These are phyloP conservation scores for Drosophila leonis DNA, from an alignment of 2,888 invertebrate genomes.

Conservation along the genomic window DNA sequence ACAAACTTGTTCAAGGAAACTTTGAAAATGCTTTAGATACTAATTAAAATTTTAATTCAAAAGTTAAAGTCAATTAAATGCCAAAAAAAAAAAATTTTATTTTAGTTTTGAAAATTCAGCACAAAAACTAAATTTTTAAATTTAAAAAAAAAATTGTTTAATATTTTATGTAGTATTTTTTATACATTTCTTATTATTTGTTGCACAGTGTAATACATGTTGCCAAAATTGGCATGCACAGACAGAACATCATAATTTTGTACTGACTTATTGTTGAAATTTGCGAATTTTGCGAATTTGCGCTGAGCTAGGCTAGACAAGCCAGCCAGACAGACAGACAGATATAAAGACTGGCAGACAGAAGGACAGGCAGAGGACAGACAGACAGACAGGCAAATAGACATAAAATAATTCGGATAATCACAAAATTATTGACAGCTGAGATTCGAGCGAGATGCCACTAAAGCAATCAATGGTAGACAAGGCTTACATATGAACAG, in stretches of 20 bases:
- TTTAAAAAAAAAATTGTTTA: too few species aligned
- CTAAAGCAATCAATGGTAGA: conserved; percentile 52
- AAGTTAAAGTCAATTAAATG: too few species aligned
- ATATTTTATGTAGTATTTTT: too few species aligned
- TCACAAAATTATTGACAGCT: conserved; percentile 68
- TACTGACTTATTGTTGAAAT: conserved; percentile 80
- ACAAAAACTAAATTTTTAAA: background rate
- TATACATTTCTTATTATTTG: background rate
- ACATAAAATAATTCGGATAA: conserved; percentile 56
- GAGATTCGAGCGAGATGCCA: conserved; percentile 46
- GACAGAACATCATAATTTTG: conserved; percentile 70
- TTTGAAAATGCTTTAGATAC: too few species aligned
- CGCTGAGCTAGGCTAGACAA: conserved; percentile 59
- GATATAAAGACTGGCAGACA: conserved; percentile 22
- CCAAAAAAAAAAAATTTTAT: too few species aligned
- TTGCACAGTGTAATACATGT: conserved; percentile 9
- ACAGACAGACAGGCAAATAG: conserved; percentile 32
- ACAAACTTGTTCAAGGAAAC: too few species aligned
- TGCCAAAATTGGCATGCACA: conserved; percentile 24
- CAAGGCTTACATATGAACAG: conserved; percentile 12
- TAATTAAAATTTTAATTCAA: too few species aligned
- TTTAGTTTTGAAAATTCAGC: too few species aligned
- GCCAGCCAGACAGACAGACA: conserved; percentile 22
- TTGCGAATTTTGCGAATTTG: conserved; percentile 62
- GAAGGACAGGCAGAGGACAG: conserved; percentile 11